phyloP scores from a whole-genome alignment of 2,113 vertebrate species.

The Brienomyrus brachyistius region DNA sequence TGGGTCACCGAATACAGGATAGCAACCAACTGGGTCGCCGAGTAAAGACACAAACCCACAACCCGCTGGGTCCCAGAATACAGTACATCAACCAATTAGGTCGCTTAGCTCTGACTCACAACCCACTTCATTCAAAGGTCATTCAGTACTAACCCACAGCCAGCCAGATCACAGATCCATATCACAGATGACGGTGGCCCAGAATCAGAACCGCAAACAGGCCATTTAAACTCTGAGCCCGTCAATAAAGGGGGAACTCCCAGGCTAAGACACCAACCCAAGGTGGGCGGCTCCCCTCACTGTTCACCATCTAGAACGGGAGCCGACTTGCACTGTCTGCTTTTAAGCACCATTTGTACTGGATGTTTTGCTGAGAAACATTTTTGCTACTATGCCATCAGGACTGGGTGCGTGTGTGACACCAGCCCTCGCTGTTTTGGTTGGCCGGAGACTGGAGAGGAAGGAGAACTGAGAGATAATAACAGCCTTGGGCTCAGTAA shows the following conservation, averaged over 20 bases:
- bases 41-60: background rate
- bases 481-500: constrained; percentile 50
- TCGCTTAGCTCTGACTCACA: background rate
- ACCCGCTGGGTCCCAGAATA: background rate
- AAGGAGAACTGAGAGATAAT: constrained; percentile 44
- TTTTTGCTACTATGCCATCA: background rate
- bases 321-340: background rate
- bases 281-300: background rate
- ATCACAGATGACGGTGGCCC: background rate
- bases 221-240: background rate
- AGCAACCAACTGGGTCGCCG: too few relatives aligned
- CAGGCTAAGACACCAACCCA: background rate
- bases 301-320: background rate
- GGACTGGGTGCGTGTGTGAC: background rate
- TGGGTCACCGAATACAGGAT: background rate
- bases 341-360: background rate
- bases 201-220: background rate
- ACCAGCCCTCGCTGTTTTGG: constrained; percentile 17
- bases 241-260: background rate
- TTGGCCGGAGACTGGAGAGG: constrained; percentile 25
- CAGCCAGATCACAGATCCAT: background rate
- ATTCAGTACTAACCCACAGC: background rate
- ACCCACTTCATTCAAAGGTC: background rate
- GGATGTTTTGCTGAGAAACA: background rate
- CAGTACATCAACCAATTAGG: background rate